Evolutionary conservation across 2,888 invertebrate genomes (phyloP), one percentile per base, ranked within the genome.

Genomic region (Rhorus exstirpatorius): DNA sequence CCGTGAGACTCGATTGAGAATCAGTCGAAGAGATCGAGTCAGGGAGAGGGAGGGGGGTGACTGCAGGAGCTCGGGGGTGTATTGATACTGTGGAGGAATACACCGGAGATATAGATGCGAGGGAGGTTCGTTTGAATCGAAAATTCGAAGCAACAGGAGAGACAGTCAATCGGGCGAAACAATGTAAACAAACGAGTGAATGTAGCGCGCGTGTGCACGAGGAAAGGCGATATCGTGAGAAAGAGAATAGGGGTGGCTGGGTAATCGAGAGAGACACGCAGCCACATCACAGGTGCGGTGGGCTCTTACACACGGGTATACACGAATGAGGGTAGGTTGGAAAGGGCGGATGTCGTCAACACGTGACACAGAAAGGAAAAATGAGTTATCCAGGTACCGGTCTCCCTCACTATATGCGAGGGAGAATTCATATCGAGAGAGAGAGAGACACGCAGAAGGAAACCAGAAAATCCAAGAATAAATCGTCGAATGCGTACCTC

Each of bases 101-200:
- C 31, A 31, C 8, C 10, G 4, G 7, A 38, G 38, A 12, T 44
- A 12, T 44, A 12, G 41, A 61, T 19, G 14, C 10, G 49, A 38
- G 49, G 44, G 8, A 8, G 38, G 38, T 4, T 44, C 7, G 21
- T 60, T n/a, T 35, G 58, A 70, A 51, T 55, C 41, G 70, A 51
- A 41, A 12, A 44, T 61, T 21, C 51, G 70, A 70, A 70, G 77
- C 77, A 70, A 70, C 77, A 78, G 78, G 70, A 78, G 51, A 60
- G 38, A 26, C n/a, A 78, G 78, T 63, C 70, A 71, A 71, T 17
- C 70, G 70, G 19, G 53, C 61, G 44, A 78, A 71, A 58, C 65
- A 74, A 60, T 51, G 51, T 60, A 68, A 75, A 67, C 75, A 68
- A 75, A 79, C 51, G 26, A 60, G 31, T 41, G 41, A 53, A 60